A percentile compares a stretch with the other conserved stretches of the same genome.
phyloP scores from a whole-genome alignment of 2,888 invertebrate genomes.

The Erebia aethiops region DNA sequence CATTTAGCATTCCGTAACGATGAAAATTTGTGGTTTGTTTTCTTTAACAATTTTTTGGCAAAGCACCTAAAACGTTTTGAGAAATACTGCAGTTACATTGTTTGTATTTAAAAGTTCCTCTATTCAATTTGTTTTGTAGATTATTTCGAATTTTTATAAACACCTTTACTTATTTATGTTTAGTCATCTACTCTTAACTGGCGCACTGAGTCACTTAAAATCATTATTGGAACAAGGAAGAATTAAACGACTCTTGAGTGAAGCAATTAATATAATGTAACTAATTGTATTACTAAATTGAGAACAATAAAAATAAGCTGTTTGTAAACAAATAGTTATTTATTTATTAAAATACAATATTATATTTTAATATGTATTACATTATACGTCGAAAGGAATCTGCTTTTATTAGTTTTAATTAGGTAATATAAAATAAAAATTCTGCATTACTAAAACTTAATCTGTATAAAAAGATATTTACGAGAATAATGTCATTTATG shows the following conservation, averaged over 20 bases:
- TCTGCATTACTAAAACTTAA: background rate
- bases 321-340: conserved; percentile 12
- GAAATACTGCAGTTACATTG: conserved; percentile 1
- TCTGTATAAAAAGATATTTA: background rate
- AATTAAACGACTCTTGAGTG: no score
- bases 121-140: background rate
- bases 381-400: background rate
- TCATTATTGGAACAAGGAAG: no score
- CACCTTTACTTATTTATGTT: no score
- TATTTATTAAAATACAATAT: conserved; percentile 4
- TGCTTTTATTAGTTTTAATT: background rate
- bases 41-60: conserved; percentile 2
- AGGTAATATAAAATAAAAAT: conserved; percentile 9
- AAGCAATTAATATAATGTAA: no score
- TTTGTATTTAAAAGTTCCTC: background rate
- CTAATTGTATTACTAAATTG: background rate
- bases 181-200: no score
- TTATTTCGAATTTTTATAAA: background rate
- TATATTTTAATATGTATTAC: background rate
- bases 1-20: conserved; percentile 4
- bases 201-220: no score
- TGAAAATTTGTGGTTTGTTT: background rate
- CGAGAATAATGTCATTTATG: background rate
- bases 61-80: background rate
- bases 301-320: background rate